Evolutionary conservation across 2,888 invertebrate species (phyloP), one percentile per base, ranked within the genome.

Genomic region (Caenorhabditis sp.): DNA sequence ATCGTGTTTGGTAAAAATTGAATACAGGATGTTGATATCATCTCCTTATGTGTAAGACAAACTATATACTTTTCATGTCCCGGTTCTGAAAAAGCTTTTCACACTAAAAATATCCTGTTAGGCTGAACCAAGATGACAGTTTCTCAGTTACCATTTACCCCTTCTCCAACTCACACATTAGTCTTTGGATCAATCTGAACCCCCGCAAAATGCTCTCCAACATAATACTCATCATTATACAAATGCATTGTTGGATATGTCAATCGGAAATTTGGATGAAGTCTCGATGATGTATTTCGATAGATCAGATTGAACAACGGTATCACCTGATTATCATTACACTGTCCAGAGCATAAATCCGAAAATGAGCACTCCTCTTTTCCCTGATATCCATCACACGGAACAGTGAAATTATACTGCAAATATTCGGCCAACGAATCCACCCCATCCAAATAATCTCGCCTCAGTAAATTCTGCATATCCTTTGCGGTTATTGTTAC

Each of bases 191-290:
- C 80, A 36, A 84, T 76, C 59, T 80, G 60, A 10, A 84, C 84
- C 0, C 84, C 84, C 8, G 80, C 81, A 57, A 84, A 84, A 65
- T 84, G 82, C 58, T 84, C 84, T n/a, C 82, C 84, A 36, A 84
- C 84, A 59, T 84, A 84, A 74, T 81, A 83, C 57, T 84, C 84
- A 70, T 84, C 84, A 59, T 84, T 83, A 70, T 83, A 84, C n/a
- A 84, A 59, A 68, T 82, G 82, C 81, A 84, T 83, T n/a, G 82
- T 84, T 1, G 84, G 84, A 59, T 76, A 84, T 21, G 84, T 83
- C 26, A 84, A 65, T 1, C 84, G 77, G 65, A 84, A 83, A 61
- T 84, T 84, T 8, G 84, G 84, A 67, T 84, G 84, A 25, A 80
- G 74, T 17, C 84, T 65, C 8, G 76, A 75, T 2, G 78, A 80